Conservation (phyloP, 2,113 vertebrate species). For the Callorhinus ursinus region DNA sequence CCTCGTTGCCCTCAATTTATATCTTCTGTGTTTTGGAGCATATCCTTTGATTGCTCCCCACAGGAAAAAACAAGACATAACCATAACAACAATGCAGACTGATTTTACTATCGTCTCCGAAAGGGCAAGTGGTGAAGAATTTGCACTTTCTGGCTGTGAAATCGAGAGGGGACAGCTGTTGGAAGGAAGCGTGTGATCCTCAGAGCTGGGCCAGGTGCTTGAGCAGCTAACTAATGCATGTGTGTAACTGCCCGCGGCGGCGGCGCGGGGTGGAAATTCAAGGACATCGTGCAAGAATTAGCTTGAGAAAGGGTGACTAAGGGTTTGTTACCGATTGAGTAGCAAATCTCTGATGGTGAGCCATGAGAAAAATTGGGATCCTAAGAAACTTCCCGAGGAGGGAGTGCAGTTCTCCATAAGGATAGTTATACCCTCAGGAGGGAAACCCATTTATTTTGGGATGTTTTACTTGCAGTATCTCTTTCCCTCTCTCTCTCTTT, state of each 20-base stretch:
- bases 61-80: background rate
- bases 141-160: background rate
- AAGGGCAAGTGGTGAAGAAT: background rate
- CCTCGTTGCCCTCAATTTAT: background rate
- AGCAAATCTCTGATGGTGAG: background rate
- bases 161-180: too few relatives aligned
- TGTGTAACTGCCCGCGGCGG: background rate
- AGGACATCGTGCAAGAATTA: background rate
- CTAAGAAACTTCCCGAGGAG: background rate
- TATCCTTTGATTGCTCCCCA: background rate
- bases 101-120: background rate
- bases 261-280: background rate
- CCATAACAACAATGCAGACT: background rate
- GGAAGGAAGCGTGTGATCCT: background rate
- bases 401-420: background rate
- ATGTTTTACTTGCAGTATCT: background rate
- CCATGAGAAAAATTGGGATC: background rate
- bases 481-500: background rate
- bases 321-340: background rate
- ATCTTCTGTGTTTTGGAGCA: background rate
- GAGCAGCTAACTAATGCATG: accelerated
- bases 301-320: background rate
- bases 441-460: background rate
- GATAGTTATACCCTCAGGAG: background rate
- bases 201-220: background rate